Evolutionary conservation across 2,888 invertebrate species (phyloP).

Genomic region (Calliphora vomitoria): DNA sequence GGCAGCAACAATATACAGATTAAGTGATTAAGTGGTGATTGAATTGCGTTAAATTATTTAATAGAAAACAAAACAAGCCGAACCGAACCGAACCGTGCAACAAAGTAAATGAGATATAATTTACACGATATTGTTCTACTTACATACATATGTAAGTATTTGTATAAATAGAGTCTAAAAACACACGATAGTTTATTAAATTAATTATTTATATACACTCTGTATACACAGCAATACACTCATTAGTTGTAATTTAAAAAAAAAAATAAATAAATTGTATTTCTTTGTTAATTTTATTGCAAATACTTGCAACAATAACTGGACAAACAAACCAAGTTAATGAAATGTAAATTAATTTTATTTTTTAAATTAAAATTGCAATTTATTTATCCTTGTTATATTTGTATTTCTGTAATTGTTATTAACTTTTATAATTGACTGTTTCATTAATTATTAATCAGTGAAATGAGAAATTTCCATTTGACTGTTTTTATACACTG

Average conservation of each 20-base stretch:
- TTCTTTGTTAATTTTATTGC: not conserved
- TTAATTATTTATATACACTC: too few relatives aligned
- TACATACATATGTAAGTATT: too few relatives aligned
- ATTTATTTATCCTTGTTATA: not conserved
- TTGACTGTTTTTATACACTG: too few relatives aligned
- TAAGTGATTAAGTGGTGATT: conserved; percentile 1
- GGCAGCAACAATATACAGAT: not conserved
- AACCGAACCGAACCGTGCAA: not conserved
- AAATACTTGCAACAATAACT: too few relatives aligned
- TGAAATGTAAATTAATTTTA: not conserved
- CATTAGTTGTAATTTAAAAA: not conserved
- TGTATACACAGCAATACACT: not conserved
- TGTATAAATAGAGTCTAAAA: too few relatives aligned
- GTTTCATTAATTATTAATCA: too few relatives aligned
- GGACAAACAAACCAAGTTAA: not conserved
- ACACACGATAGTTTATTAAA: too few relatives aligned
- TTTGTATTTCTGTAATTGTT: not conserved
- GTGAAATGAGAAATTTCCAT: too few relatives aligned
- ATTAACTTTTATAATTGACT: too few relatives aligned
- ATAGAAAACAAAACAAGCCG: not conserved
- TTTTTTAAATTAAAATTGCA: not conserved
- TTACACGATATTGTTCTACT: not conserved
- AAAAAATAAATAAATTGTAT: not conserved
- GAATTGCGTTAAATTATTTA: conserved; percentile 28
- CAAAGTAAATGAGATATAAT: not conserved